Base-by-base conservation (phyloP, 2,797 vertebrate genomes). In the Coccyzus lansbergi region DNA sequence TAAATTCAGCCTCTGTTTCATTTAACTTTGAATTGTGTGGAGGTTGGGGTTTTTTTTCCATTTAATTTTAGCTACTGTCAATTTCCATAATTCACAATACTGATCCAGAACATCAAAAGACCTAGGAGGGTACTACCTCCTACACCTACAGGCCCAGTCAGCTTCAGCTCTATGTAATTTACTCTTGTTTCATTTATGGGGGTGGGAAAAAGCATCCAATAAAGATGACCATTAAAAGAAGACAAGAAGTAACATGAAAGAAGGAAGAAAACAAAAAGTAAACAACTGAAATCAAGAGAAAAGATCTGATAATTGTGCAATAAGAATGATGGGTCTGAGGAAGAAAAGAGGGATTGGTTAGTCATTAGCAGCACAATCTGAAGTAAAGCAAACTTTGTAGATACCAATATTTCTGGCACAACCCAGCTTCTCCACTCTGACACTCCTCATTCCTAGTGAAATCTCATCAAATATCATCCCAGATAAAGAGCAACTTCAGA, bases 401-500 rank as follows among this genome's bases (percentile, higher is more conserved):
- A 93, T 76, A 88, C 4, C 38, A 53, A 8, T 79, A 91, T 34
- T 89, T 83, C 12, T 71, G 80, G 46, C 42, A 58, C 80, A 90
- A 38, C 63, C 46, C 86, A 76, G 19, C 9, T 92, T 88, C 77
- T 94, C 29, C 33, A 51, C 19, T 46, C n/a, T 33, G 81, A 80
- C 93, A 79, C 93, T 93, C 90, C 93, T 90, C 62, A 86, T 93
- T 94, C 88, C 44, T 78, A 25, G 5, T 24, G 21, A 58, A 78
- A 84, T 92, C 94, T 92, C 74, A 46, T 53, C 51, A 65, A 94
- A 90, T 79, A 80, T 71, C 38, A 42, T 42, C 72, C 29, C 46
- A 91, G 90, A 95, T 83, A 88, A 91, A 83, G 12, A 55, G 9
- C 15, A 76, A 26, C 19, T 84, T 74, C 42, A 40, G 38, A 95